Base-by-base conservation (phyloP, 2,888 invertebrate genomes). In the Watsonalla binaria region DNA sequence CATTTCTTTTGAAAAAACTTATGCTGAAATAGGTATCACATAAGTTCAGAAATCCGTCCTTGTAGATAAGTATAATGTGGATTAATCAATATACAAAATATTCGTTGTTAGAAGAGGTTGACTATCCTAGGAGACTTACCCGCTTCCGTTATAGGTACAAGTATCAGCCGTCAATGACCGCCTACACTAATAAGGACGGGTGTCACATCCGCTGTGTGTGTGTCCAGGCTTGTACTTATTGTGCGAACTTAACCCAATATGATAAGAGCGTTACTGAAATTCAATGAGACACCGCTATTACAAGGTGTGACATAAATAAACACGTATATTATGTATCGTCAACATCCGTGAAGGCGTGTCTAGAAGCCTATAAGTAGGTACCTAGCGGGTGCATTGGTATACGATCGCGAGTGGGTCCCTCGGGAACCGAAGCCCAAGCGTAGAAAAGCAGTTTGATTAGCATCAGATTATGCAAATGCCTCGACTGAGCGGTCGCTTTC, bases 401-500 rank as follows among this genome's bases (percentile, higher is more conserved):
- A 11, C 11, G 11, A 11, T 42, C 11, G 42, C 11, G 9, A 42
- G 42, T 11, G 42, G 11, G 42, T 42, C 42, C 11, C 42, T 51
- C 57, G 61, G 63, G 60, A 56, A 61, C 57, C 51, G 53, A 15
- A 52, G 15, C 63, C 62, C 65, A 62, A 69, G 72, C 76, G 78
- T 74, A 70, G 76, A 74, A 74, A 78, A 74, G 74, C 76, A 80
- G 81, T 87, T 86, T 89, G 90, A 90, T 89, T 90, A 89, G 82
- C 87, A 90, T 90, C 90, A 86, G 90, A 89, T 88, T 90, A 90
- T 90, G 89, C 88, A 89, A 90, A 90, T 90, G 82, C 82, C 74
- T 70, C 84, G 82, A 82, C 77, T 79, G 82, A 85, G 86, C 87
- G 84, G 84, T 82, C 85, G 87, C 86, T 85, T 86, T 86, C 78